Evolutionary conservation across 2,113 vertebrate genomes (phyloP).

Genomic region (Sorex fumeus): DNA sequence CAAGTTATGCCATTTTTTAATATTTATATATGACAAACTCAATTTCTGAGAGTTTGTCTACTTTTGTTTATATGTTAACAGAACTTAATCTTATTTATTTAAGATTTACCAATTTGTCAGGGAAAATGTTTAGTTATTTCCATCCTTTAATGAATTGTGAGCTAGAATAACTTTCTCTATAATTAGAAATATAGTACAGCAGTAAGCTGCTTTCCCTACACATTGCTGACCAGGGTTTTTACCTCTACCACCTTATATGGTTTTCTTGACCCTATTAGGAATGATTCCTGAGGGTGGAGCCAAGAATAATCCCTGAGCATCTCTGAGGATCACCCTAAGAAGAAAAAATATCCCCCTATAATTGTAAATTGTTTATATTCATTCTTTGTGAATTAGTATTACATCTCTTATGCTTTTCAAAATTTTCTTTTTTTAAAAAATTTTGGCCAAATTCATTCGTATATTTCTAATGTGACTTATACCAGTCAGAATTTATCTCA

Average conservation of each 20-base stretch:
- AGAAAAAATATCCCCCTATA: too few relatives aligned
- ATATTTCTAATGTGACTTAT: not conserved
- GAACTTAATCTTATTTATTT: slow-evolving; percentile 39
- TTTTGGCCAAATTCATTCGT: not conserved
- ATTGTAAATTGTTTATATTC: not conserved
- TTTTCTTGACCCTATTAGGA: too few relatives aligned
- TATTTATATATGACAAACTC: not conserved
- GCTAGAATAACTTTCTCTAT: not conserved
- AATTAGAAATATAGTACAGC: too few relatives aligned
- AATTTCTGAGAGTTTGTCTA: slow-evolving; percentile 11
- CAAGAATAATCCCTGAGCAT: too few relatives aligned
- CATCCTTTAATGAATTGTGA: not conserved
- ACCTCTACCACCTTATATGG: too few relatives aligned
- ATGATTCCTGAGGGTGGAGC: too few relatives aligned
- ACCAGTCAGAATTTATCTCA: not conserved
- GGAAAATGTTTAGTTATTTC: slow-evolving; percentile 27
- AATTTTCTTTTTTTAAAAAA: slow-evolving; percentile 17
- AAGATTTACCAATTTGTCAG: not conserved
- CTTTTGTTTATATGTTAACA: not conserved
- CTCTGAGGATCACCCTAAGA: too few relatives aligned
- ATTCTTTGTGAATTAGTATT: slow-evolving; percentile 39
- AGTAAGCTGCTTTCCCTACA: too few relatives aligned
- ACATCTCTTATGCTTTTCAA: not conserved
- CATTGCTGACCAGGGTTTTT: too few relatives aligned
- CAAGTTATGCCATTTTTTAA: slow-evolving; percentile 31